Evolutionary conservation across 2,888 invertebrate species (phyloP).

Genomic region (Noctua janthe): DNA sequence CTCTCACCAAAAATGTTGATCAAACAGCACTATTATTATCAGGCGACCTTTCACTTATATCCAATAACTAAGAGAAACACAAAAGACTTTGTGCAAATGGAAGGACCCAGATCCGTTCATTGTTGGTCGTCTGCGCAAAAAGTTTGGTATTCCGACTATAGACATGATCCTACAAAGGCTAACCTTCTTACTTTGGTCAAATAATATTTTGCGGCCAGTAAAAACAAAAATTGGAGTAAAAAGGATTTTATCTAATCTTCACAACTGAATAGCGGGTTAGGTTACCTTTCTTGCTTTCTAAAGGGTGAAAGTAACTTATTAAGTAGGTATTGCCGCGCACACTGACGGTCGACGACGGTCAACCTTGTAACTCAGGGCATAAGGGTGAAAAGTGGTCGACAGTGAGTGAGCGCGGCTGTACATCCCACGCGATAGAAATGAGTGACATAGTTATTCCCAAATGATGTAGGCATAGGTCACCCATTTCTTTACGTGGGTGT

Average conservation of each 20-base stretch:
- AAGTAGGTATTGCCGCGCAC: neutral
- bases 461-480: conserved; percentile 10
- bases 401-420: neutral
- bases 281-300: conserved; percentile 10
- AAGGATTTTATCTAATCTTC: conserved; percentile 56
- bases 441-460: conserved; percentile 22
- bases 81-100: conserved; percentile 38
- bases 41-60: conserved; percentile 7
- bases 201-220: conserved; percentile 44
- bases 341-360: too few relatives aligned
- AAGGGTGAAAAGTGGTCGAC: too few relatives aligned
- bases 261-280: conserved; percentile 44
- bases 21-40: conserved; percentile 19
- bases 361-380: too few relatives aligned
- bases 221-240: conserved; percentile 42
- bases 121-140: conserved; percentile 55
- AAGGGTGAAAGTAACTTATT: conserved; percentile 22
- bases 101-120: conserved; percentile 17
- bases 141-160: conserved; percentile 46
- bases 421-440: conserved; percentile 26
- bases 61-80: conserved; percentile 26
- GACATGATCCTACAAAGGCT: conserved; percentile 47
- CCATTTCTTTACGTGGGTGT: neutral
- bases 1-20: conserved; percentile 1
- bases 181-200: conserved; percentile 26